Percentiles rank a stretch among this genome's conserved stretches.
Conservation (phyloP, 2,888 invertebrate species). For the Zootermopsis nevadensis region DNA sequence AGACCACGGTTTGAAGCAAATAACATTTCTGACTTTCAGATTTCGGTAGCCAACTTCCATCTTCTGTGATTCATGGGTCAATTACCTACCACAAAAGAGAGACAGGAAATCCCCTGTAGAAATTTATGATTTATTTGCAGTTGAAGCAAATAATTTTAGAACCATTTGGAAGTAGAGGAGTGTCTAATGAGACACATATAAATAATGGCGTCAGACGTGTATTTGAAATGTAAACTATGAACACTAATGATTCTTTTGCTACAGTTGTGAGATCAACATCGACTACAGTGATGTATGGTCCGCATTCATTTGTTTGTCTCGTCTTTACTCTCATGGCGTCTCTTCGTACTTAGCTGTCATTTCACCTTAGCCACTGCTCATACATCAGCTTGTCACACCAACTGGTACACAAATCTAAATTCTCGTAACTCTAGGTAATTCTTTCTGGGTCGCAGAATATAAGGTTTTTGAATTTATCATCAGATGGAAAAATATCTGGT, state of each 20-base stretch:
- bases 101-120: neutral
- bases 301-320: constrained; percentile 25
- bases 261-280: neutral
- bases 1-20: too few species aligned
- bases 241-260: neutral
- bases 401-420: neutral
- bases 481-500: too few species aligned
- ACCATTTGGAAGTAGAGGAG: neutral
- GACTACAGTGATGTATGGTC: constrained; percentile 27
- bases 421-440: neutral
- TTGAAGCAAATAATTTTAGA: neutral
- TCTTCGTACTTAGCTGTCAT: neutral
- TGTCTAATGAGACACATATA: constrained; percentile 20
- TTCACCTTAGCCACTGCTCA: neutral
- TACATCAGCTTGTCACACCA: neutral
- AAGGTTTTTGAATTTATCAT: too few species aligned
- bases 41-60: too few species aligned
- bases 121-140: neutral
- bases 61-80: too few species aligned
- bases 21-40: too few species aligned
- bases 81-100: too few species aligned
- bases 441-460: too few species aligned
- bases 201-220: neutral
- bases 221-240: constrained; percentile 9
- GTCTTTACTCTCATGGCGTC: constrained; percentile 12